These are phyloP conservation scores for Phortica magna DNA, from an alignment of 2,888 invertebrate species.

Conservation along the genomic window DNA sequence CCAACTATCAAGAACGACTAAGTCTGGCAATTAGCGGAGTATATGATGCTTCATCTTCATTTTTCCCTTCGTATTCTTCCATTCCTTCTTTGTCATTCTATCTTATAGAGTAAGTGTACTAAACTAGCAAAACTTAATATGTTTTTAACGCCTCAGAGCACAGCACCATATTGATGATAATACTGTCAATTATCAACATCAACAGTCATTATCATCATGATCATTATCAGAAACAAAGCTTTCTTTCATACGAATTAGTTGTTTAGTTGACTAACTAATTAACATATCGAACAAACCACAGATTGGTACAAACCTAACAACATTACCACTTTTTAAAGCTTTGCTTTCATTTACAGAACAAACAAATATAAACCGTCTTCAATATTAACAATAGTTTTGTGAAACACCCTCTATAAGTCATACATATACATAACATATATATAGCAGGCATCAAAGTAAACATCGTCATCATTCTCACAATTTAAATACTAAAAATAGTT, in stretches of 20 bases:
- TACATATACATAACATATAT: slow-evolving; percentile 23
- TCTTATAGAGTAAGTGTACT: neutral
- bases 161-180: slow-evolving; percentile 11
- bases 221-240: neutral
- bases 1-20: neutral
- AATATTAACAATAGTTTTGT: no score
- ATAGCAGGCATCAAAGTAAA: slow-evolving; percentile 35
- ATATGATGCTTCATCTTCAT: no score
- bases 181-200: neutral
- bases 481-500: no score
- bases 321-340: slow-evolving; percentile 50
- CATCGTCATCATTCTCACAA: no score
- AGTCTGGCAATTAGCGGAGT: no score
- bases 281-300: neutral
- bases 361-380: slow-evolving; percentile 11
- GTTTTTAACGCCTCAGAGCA: slow-evolving; percentile 3
- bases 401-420: no score
- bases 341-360: slow-evolving; percentile 55
- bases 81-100: no score
- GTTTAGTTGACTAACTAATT: neutral
- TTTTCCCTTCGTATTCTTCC: no score
- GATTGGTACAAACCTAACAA: neutral
- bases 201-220: neutral
- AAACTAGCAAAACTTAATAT: slow-evolving; percentile 1
- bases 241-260: neutral